A percentile compares a stretch with the other conserved stretches of the same genome.
phyloP scores from a whole-genome alignment of 1,140 invertebrate genomes.

The Drosophila nigrodunni region DNA sequence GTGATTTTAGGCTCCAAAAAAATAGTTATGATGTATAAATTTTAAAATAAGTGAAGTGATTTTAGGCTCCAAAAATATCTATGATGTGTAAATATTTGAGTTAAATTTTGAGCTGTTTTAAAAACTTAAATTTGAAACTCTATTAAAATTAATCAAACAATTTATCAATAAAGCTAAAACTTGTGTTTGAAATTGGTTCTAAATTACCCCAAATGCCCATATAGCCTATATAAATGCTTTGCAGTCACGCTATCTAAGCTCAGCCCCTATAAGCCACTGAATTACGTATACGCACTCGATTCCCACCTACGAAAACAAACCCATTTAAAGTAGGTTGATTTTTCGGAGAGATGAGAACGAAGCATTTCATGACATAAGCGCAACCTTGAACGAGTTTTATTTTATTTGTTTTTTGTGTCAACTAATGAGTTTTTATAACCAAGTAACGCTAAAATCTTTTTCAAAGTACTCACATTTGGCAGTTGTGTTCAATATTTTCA shows the following conservation, averaged over 20 bases:
- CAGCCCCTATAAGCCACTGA: background rate
- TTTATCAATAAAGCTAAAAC: too few species aligned
- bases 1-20: too few species aligned
- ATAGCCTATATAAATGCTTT: slow-evolving; percentile 3
- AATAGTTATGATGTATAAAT: too few species aligned
- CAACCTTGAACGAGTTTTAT: slow-evolving; percentile 51
- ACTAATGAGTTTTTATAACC: too few species aligned
- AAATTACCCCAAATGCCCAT: background rate
- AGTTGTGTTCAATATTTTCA: slow-evolving; percentile 11
- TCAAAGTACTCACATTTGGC: slow-evolving; percentile 15
- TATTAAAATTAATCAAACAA: too few species aligned
- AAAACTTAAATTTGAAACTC: too few species aligned
- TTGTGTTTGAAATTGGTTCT: too few species aligned
- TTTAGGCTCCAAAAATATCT: too few species aligned
- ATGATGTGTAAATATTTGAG: too few species aligned
- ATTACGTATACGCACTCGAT: slow-evolving; percentile 3
- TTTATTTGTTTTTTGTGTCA: too few species aligned
- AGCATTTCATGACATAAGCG: slow-evolving; percentile 61
- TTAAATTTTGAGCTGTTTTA: too few species aligned
- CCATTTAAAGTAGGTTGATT: slow-evolving; percentile 15
- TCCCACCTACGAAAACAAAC: slow-evolving; percentile 11
- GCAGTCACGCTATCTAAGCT: slow-evolving; percentile 4
- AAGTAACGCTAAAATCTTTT: background rate
- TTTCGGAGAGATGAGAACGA: slow-evolving; percentile 9
- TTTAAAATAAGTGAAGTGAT: background rate